Evolutionary conservation across 2,113 vertebrate genomes (phyloP), one percentile per base, ranked within the genome.

Genomic region (Eudyptes chrysolophus): DNA sequence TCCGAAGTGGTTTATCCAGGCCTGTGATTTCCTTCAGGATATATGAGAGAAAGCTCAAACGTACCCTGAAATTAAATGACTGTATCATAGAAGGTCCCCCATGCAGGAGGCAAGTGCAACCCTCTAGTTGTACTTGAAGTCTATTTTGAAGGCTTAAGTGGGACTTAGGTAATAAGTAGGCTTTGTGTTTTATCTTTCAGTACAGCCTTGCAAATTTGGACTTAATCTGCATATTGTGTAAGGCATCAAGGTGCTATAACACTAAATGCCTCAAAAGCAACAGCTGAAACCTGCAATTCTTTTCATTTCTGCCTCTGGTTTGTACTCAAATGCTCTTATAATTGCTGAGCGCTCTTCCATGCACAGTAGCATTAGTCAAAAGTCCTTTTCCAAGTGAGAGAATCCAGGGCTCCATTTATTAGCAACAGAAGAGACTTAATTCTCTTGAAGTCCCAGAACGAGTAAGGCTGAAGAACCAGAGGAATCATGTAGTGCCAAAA

Each of bases 181-280:
- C 32, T 93, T 96, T 92, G 55, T 86, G 38, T 68, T 93, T 96
- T 94, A 86, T 95, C 93, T 96, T 74, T 48, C 71, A 68, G 68
- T 34, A 81, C 78, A 93, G 70, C 58, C 55, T 55, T 71, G 58
- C 29, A 90, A 75, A 80, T 95, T 91, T 79, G 36, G 52, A 26
- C 44, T 89, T 93, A 87, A 95, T 96, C 92, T 27, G 8, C 27
- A 29, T 62, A 44, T 65, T 42, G 38, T 52, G 38, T n/a, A 34
- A 77, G 64, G 54, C 92, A 86, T 77, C 74, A 75, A 92, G 89
- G 71, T 91, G 16, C 29, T 72, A 3, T 70, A 93, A 55, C 70
- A 40, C 30, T 77, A 65, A 87, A 79, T 32, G 25, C 60, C 49
- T 87, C 62, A 44, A 30, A 54, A 87, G 22, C 21, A 82, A 78